Evolutionary conservation across 2,888 invertebrate genomes (phyloP).

Genomic region (Noctuana brunneofusca): DNA sequence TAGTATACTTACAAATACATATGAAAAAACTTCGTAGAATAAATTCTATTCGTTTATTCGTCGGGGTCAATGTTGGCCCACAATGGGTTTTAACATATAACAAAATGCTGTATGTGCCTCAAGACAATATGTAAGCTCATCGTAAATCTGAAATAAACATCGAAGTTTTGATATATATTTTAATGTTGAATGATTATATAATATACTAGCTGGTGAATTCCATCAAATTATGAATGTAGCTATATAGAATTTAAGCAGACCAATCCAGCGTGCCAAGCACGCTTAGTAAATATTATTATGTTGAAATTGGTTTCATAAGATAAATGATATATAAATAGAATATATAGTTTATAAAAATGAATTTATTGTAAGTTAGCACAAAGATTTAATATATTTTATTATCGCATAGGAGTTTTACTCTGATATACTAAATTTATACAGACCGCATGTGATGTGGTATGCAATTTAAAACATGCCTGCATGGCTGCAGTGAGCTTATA

Average conservation of each 20-base stretch:
- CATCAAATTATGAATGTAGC: slow-evolving; percentile 51
- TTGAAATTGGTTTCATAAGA: slow-evolving; percentile 66
- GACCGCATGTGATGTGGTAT: slow-evolving; percentile 73
- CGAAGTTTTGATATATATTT: slow-evolving; percentile 63
- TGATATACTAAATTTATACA: slow-evolving; percentile 77
- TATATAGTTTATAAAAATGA: slow-evolving; percentile 79
- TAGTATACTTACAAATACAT: background rate
- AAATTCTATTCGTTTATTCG: slow-evolving; percentile 34
- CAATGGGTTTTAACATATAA: slow-evolving; percentile 7
- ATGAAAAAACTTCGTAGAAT: background rate
- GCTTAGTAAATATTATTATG: slow-evolving; percentile 67
- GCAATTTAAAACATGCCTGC: slow-evolving; percentile 58
- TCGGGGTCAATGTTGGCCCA: slow-evolving; percentile 40
- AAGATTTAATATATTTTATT: slow-evolving; percentile 84
- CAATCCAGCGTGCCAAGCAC: slow-evolving; percentile 77
- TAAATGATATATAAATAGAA: slow-evolving; percentile 60
- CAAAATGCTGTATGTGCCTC: slow-evolving; percentile 50
- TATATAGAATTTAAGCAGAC: slow-evolving; percentile 68
- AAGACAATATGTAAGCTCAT: slow-evolving; percentile 62
- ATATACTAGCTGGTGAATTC: slow-evolving; percentile 49
- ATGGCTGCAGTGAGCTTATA: slow-evolving; percentile 67
- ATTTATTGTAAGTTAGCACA: slow-evolving; percentile 83
- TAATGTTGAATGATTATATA: slow-evolving; percentile 53
- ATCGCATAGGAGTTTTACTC: slow-evolving; percentile 80
- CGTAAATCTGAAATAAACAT: slow-evolving; percentile 57